Evolutionary conservation across 1,140 invertebrate genomes (phyloP), one percentile per base, ranked within the genome.

Genomic region (Gryllus bimaculatus): DNA sequence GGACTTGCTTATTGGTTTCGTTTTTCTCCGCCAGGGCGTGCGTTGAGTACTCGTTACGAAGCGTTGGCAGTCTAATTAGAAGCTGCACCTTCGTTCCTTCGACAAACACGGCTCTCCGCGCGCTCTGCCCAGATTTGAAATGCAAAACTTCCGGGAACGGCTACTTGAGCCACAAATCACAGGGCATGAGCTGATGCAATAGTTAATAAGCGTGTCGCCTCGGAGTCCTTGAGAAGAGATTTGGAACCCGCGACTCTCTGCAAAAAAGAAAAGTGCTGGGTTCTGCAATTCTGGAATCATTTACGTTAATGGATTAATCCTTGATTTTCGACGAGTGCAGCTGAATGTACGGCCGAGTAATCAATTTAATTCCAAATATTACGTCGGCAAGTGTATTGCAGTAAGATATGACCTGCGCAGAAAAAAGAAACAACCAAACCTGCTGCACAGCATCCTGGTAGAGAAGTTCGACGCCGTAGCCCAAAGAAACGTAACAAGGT

Each of bases 141-240:
- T 66, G 54, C 54, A 66, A 66, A 66, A 66, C 54, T 66, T 66
- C 54, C 54, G 54, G 54, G 54, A 66, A 66, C 54, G 54, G 54
- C 54, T 66, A 66, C 54, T 66, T 66, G 54, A 66, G 54, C 18
- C 54, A 66, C 54, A 66, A 66, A 66, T 66, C 54, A 66, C 54
- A 10, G 54, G 18, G 54, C 54, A 66, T 18, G 54, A 66, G 10
- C 18, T 66, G 54, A 18, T 66, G 54, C 54, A 66, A 66, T 66
- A 18, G 2, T 10, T 66, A 66, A 66, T 66, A 66, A 66, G 54
- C 54, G 18, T 18, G 54, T 66, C 54, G 54, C 10, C 10, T 7
- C 10, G 54, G 10, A 66, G 54, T 66, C 54, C 54, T 66, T 66
- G 54, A 66, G 54, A 66, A 18, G 18, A 66, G 54, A 66, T 66